Percentiles rank a stretch among this genome's conserved stretches.
These are phyloP conservation scores for Chiridota heheva DNA, from an alignment of 35 echinoderm and acorn worm genomes.

Conservation along the genomic window DNA sequence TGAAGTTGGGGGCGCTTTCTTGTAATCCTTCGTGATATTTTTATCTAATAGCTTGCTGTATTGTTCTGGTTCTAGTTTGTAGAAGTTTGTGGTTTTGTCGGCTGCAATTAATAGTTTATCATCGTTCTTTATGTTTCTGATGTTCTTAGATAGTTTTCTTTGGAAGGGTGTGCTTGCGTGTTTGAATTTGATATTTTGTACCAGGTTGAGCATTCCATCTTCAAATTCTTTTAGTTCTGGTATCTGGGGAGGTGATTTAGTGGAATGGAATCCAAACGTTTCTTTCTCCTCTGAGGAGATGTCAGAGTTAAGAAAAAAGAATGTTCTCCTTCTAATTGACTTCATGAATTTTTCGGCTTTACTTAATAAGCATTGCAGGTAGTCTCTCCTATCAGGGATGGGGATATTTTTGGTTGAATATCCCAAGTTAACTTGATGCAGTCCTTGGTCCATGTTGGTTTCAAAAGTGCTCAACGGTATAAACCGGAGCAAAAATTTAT, in stretches of 20 bases:
- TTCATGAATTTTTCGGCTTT: conserved; percentile 15
- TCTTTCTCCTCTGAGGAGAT: neutral
- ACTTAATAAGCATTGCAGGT: conserved; percentile 8
- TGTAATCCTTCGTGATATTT: conserved; percentile 19
- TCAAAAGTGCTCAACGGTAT: conserved; percentile 40
- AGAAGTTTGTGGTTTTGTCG: conserved; percentile 32
- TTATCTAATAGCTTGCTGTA: neutral
- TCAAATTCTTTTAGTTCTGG: conserved; percentile 44
- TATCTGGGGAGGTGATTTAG: conserved; percentile 26
- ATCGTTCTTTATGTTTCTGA: neutral
- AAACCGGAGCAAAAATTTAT: neutral
- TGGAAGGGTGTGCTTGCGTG: conserved; percentile 9
- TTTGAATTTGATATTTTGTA: conserved; percentile 34
- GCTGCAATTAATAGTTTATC: neutral
- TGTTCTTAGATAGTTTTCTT: neutral
- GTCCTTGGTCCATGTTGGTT: conserved; percentile 32
- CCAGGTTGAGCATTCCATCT: neutral
- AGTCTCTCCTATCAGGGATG: neutral
- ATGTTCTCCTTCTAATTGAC: conserved; percentile 5
- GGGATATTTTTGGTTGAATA: conserved; percentile 32
- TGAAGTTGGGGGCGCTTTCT: neutral
- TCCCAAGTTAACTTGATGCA: neutral
- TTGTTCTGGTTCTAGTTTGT: neutral
- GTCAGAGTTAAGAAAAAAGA: conserved; percentile 39
- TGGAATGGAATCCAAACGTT: conserved; percentile 4